These are phyloP conservation scores for Gobionotothen gibberifrons DNA, from an alignment of 2,797 vertebrate genomes.

Conservation along the genomic window DNA sequence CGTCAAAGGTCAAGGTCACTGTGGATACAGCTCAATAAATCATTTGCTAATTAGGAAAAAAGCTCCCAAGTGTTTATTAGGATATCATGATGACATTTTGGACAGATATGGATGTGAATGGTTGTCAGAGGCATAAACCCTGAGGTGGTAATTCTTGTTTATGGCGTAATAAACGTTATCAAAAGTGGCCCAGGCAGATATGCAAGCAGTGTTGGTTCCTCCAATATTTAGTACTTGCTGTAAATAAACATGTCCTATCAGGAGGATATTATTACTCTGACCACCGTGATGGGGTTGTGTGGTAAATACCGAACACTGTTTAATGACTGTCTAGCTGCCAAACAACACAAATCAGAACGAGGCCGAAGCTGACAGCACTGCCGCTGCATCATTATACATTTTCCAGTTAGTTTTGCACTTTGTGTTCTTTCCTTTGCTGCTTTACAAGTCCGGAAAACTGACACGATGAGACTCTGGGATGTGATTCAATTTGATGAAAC, in stretches of 20 bases:
- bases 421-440: conserved; percentile 14
- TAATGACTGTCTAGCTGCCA: conserved; percentile 48
- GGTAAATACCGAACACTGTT: conserved; percentile 57
- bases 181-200: conserved; percentile 3
- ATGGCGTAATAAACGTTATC: neutral
- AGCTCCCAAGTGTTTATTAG: no score
- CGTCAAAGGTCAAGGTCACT: no score
- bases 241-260: conserved; percentile 53
- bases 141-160: neutral
- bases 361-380: conserved; percentile 26
- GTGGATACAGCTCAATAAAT: no score
- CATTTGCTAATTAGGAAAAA: no score
- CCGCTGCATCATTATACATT: conserved; percentile 11
- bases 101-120: no score
- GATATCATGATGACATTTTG: no score
- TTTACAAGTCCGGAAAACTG: neutral
- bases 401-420: conserved; percentile 3
- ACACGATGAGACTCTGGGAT: conserved; percentile 6
- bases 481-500: conserved; percentile 23
- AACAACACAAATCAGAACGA: conserved; percentile 58
- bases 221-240: conserved; percentile 40
- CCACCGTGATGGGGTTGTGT: conserved; percentile 20
- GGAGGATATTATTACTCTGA: conserved; percentile 47
- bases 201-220: conserved; percentile 20
- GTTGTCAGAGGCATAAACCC: no score